Evolutionary conservation across 2,797 vertebrate species (phyloP).

Genomic region (Triplophysa bombifrons): DNA sequence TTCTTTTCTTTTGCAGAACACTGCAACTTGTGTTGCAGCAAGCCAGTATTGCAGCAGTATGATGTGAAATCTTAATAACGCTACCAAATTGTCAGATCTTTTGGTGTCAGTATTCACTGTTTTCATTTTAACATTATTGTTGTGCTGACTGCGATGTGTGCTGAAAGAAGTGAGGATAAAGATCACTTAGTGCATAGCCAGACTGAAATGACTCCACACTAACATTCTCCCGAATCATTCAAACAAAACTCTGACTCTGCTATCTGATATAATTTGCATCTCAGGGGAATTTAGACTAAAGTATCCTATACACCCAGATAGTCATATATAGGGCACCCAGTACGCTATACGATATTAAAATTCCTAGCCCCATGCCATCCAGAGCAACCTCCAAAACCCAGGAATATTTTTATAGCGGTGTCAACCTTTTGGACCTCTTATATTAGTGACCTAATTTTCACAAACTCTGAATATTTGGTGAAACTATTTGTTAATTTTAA

Average conservation of each 20-base stretch:
- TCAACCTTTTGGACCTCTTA: no score
- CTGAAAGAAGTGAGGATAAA: constrained; percentile 12
- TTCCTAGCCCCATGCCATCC: not conserved
- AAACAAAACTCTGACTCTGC: constrained; percentile 30
- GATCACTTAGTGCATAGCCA: constrained; percentile 1
- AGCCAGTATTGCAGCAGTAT: not conserved
- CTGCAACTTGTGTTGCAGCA: not conserved
- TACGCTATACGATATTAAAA: not conserved
- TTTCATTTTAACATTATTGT: not conserved
- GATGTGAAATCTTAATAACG: not conserved
- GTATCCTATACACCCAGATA: not conserved
- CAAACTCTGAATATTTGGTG: no score
- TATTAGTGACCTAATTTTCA: no score
- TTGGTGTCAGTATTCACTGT: not conserved
- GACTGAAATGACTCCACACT: constrained; percentile 15
- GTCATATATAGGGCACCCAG: not conserved
- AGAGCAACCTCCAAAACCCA: not conserved
- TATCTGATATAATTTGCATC: constrained; percentile 25
- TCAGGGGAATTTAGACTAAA: constrained; percentile 19
- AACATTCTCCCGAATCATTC: constrained; percentile 34
- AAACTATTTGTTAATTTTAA: no score
- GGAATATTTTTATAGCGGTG: no score
- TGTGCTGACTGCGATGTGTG: not conserved
- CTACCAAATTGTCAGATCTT: not conserved
- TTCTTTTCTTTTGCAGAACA: not conserved